Evolutionary conservation across 2,888 invertebrate genomes (phyloP).

Genomic region (Thelaira solivaga): DNA sequence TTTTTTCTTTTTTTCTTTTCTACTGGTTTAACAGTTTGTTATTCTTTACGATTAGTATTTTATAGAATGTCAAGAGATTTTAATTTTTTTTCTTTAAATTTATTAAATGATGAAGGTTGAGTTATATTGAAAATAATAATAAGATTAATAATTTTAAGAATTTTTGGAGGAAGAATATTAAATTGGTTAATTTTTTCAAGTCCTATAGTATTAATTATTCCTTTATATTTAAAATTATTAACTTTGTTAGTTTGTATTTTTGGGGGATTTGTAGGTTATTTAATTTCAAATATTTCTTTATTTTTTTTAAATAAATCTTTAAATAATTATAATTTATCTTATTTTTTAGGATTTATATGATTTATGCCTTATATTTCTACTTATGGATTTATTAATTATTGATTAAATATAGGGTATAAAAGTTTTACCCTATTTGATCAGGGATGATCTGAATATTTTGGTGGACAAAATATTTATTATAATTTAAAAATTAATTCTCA

Average conservation of each 20-base stretch:
- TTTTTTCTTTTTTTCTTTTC: slow-evolving; percentile 79
- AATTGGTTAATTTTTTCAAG: slow-evolving; percentile 79
- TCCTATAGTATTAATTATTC: slow-evolving; percentile 79
- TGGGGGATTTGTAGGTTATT: slow-evolving; percentile 77
- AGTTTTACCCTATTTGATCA: slow-evolving; percentile 78
- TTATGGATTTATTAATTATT: no score
- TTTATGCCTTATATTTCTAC: no score
- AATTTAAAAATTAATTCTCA: slow-evolving; percentile 76
- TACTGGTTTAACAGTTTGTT: slow-evolving; percentile 80
- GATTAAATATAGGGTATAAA: slow-evolving; percentile 75
- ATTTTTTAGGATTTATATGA: no score
- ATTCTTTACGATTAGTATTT: no score
- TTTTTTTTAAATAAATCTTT: slow-evolving; percentile 74
- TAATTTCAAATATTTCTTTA: slow-evolving; percentile 77
- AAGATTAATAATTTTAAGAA: no score
- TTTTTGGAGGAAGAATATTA: slow-evolving; percentile 79
- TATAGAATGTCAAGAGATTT: no score
- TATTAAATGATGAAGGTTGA: no score
- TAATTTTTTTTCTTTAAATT: no score
- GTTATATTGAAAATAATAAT: no score
- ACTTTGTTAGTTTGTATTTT: slow-evolving; percentile 78
- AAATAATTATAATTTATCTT: no score
- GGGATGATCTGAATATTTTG: slow-evolving; percentile 78
- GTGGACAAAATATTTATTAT: slow-evolving; percentile 75
- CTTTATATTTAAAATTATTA: slow-evolving; percentile 79